Percentiles rank a stretch among this genome's conserved stretches.
Evolutionary conservation across 2,888 invertebrate genomes (phyloP).

Genomic region (Tetheella fluctuosa): DNA sequence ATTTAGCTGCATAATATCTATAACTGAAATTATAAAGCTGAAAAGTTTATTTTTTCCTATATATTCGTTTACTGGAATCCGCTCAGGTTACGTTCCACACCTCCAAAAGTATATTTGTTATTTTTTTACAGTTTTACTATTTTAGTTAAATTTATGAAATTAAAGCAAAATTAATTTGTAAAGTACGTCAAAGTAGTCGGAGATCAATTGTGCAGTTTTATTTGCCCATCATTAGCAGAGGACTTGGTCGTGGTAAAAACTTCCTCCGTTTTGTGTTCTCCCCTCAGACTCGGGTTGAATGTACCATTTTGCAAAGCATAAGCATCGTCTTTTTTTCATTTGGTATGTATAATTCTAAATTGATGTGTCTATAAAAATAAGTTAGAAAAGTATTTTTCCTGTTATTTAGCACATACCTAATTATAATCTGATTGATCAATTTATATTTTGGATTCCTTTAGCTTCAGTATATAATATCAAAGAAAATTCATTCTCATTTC

Average conservation of each 20-base stretch:
- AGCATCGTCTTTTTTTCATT: background rate
- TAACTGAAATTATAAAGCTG: too few species aligned
- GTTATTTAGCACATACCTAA: background rate
- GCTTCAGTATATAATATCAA: slow-evolving; percentile 4
- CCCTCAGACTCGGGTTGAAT: background rate
- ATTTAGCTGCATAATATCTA: too few species aligned
- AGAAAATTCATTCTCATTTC: slow-evolving; percentile 4
- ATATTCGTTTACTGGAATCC: too few species aligned
- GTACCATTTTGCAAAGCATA: background rate
- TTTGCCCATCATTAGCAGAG: slow-evolving; percentile 6
- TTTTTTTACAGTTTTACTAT: too few species aligned
- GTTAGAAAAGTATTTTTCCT: background rate
- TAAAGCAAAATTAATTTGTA: too few species aligned
- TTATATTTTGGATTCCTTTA: background rate
- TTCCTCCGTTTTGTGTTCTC: background rate
- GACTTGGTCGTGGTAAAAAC: slow-evolving; percentile 4
- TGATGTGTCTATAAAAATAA: too few species aligned
- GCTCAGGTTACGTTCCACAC: too few species aligned
- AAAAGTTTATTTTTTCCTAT: too few species aligned
- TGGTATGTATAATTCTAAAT: background rate
- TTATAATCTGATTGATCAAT: background rate
- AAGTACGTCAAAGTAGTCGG: background rate
- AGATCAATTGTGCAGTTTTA: slow-evolving; percentile 6
- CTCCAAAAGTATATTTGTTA: too few species aligned
- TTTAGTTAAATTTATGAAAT: too few species aligned